Base-by-base conservation (phyloP, 2,888 invertebrate species). In the Loripinus fragilis region DNA sequence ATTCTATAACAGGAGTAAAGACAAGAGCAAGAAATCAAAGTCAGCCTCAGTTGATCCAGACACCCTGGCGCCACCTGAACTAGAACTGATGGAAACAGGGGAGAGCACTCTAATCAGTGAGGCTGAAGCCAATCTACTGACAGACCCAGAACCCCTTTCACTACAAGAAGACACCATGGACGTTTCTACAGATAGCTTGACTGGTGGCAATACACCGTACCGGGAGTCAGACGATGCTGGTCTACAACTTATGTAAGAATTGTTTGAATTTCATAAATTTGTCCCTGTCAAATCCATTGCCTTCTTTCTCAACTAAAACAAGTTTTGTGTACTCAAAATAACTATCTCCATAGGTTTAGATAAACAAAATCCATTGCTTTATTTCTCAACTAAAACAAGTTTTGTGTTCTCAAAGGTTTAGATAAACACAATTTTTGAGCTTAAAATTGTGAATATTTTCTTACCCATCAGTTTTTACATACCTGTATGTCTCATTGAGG, bases 61-160 rank as follows among this genome's bases (percentile, higher is more conserved):
- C n/a, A 65, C 50, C 5, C 33, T 78, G 25, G 75, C 78, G n/a
- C 42, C 64, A n/a, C 41, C 60, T 12, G 81, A 81, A 38, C 50
- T 84, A 17, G 84, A 84, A 38, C 60, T 77, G 23, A 84, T 84
- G 80, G 84, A 84, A 55, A 77, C 81, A 28, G 75, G 78, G 28
- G 80, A 80, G 0, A 70, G 68, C 10, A 41, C 45, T n/a, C 65
- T 67, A 12, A 33, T 64, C 5, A 81, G 81, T 64, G 84, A 81
- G 48, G 65, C 67, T 0, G 84, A 84, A n/a, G 42, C 75, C 1
- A 70, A 70, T 30, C n/a, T 70, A 67, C 60, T 73, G 41, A 52
- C 69, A 10, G 83, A 84, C n/a, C 81, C 76, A n/a, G 81, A 81
- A 66, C 81, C 79, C 17, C 71, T 81, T 12, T 48, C 28, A 15